A percentile compares a stretch with the other conserved stretches of the same genome.
phyloP scores from a whole-genome alignment of 2,888 invertebrate genomes.

The Micoletzkya japonica region DNA sequence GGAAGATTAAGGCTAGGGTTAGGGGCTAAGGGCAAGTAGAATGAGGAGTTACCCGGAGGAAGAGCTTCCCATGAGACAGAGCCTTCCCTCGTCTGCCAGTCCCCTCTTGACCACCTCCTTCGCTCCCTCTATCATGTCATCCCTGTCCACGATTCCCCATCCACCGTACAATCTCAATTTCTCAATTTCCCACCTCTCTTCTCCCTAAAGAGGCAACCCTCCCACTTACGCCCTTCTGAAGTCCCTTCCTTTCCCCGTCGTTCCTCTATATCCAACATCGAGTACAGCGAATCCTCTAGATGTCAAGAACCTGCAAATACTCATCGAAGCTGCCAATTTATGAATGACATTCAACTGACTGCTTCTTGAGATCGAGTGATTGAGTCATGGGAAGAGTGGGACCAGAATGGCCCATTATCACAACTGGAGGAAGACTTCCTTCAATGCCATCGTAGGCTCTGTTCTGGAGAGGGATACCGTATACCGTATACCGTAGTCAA shows the following conservation, averaged over 20 bases:
- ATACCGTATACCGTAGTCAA: neutral
- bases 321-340: no score
- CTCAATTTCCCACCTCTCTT: no score
- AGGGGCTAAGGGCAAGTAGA: neutral
- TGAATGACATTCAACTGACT: conserved; percentile 41
- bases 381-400: conserved; percentile 63
- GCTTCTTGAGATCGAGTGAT: conserved; percentile 63
- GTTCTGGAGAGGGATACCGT: conserved; percentile 46
- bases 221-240: conserved; percentile 63
- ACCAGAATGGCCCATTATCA: conserved; percentile 67
- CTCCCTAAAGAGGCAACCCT: neutral
- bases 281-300: conserved; percentile 66
- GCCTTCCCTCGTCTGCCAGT: conserved; percentile 62
- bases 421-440: conserved; percentile 64
- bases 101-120: conserved; percentile 56
- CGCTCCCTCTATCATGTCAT: conserved; percentile 65
- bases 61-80: conserved; percentile 67
- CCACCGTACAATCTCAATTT: conserved; percentile 50
- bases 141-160: conserved; percentile 66
- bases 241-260: conserved; percentile 65
- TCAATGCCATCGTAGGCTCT: conserved; percentile 58
- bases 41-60: conserved; percentile 40
- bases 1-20: neutral
- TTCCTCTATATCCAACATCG: conserved; percentile 67
- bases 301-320: conserved; percentile 38